A percentile compares a stretch with the other conserved stretches of the same genome.
Evolutionary conservation across 1,140 invertebrate genomes (phyloP).

Genomic region (Drosophila auraria): DNA sequence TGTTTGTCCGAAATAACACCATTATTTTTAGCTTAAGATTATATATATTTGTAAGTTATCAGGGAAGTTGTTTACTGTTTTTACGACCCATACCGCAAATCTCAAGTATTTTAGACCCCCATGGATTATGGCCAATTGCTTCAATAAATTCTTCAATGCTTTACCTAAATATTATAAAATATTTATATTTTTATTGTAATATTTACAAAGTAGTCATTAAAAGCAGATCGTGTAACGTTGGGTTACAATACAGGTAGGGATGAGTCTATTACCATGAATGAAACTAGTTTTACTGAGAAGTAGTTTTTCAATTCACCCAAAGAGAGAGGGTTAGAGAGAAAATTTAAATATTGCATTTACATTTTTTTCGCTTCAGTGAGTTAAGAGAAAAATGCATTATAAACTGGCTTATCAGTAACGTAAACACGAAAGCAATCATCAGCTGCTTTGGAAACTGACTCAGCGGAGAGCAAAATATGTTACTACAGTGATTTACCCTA

Average conservation of each 20-base stretch:
- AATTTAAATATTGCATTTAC: neutral
- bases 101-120: neutral
- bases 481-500: neutral
- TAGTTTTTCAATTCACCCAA: neutral
- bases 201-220: neutral
- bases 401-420: constrained; percentile 14
- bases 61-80: constrained; percentile 1
- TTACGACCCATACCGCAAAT: neutral
- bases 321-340: neutral
- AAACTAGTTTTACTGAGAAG: neutral
- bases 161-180: no score
- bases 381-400: neutral
- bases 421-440: constrained; percentile 7
- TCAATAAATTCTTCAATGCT: neutral
- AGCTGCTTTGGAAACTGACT: constrained; percentile 8
- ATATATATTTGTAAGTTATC: constrained; percentile 1
- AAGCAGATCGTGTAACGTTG: no score
- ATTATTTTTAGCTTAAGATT: constrained; percentile 21
- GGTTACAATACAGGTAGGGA: no score
- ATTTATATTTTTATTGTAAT: neutral
- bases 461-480: neutral
- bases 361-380: neutral
- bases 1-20: neutral
- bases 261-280: neutral
- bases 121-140: no score